Conservation (phyloP, 1,140 invertebrate species). For the Zaprionus inermis region DNA sequence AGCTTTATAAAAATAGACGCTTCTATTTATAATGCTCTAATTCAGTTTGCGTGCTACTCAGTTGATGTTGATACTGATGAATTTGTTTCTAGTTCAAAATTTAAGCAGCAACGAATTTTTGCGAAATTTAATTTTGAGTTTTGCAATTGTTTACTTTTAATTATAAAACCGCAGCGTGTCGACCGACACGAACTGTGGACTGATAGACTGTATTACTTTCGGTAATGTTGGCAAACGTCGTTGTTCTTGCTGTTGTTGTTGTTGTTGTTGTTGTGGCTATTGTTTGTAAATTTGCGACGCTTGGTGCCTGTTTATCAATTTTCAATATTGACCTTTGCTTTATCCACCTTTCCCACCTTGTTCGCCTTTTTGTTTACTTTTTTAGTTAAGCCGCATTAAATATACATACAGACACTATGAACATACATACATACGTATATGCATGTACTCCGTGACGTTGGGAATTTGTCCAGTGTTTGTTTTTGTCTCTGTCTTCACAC, state of each 20-base stretch:
- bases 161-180: conserved; percentile 64
- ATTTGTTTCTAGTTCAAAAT: conserved; percentile 50
- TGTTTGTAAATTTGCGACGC: conserved; percentile 19
- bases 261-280: conserved; percentile 27
- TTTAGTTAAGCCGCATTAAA: conserved; percentile 70
- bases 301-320: conserved; percentile 75
- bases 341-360: conserved; percentile 65
- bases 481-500: conserved; percentile 64
- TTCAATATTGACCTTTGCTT: conserved; percentile 78
- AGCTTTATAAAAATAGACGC: conserved; percentile 58
- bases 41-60: conserved; percentile 24
- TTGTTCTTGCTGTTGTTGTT: conserved; percentile 32
- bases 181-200: conserved; percentile 16
- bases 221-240: conserved; percentile 5
- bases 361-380: conserved; percentile 42
- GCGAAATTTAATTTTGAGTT: conserved; percentile 66
- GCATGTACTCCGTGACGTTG: background rate
- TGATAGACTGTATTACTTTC: conserved; percentile 57
- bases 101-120: conserved; percentile 57
- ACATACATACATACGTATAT: conserved; percentile 8
- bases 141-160: conserved; percentile 72
- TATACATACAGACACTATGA: conserved; percentile 48
- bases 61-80: conserved; percentile 36
- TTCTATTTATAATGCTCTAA: conserved; percentile 64
- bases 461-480: conserved; percentile 52